These are phyloP conservation scores for Tympanuchus pallidicinctus DNA, from an alignment of 2,113 vertebrate species.

Conservation along the genomic window DNA sequence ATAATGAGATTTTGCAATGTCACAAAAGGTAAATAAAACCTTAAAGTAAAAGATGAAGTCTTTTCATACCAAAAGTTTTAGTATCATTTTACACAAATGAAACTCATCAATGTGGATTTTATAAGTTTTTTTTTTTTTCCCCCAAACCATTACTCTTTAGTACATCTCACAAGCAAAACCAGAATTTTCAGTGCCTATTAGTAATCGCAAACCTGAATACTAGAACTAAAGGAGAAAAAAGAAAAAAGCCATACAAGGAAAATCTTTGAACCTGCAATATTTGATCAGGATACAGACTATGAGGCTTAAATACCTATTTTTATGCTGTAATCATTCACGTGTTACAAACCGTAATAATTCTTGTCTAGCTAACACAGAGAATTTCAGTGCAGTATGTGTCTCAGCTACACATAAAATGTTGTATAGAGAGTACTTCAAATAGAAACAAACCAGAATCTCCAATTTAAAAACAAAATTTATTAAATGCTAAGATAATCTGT, in stretches of 20 bases:
- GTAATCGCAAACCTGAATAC: background rate
- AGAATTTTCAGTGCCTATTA: background rate
- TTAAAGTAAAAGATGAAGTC: slow-evolving; percentile 39
- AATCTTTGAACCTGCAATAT: background rate
- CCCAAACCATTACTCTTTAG: background rate
- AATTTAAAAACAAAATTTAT: background rate
- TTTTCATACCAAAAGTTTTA: slow-evolving; percentile 16
- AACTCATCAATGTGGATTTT: background rate
- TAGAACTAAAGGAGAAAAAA: background rate
- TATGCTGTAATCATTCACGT: background rate
- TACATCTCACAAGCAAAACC: background rate
- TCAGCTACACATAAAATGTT: background rate
- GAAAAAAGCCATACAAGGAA: background rate
- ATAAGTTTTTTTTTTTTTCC: background rate
- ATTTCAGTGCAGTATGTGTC: background rate
- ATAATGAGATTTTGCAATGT: slow-evolving; percentile 59
- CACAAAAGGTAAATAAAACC: slow-evolving; percentile 70
- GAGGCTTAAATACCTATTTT: background rate
- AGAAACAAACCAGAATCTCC: background rate
- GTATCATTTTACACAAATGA: background rate
- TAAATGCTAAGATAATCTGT: background rate
- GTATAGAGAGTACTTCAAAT: background rate
- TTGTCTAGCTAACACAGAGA: background rate
- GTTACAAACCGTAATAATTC: background rate
- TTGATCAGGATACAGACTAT: background rate